phyloP scores from a whole-genome alignment of 37 sponge, comb jelly and placozoan species.

The Haliclona indistincta region DNA sequence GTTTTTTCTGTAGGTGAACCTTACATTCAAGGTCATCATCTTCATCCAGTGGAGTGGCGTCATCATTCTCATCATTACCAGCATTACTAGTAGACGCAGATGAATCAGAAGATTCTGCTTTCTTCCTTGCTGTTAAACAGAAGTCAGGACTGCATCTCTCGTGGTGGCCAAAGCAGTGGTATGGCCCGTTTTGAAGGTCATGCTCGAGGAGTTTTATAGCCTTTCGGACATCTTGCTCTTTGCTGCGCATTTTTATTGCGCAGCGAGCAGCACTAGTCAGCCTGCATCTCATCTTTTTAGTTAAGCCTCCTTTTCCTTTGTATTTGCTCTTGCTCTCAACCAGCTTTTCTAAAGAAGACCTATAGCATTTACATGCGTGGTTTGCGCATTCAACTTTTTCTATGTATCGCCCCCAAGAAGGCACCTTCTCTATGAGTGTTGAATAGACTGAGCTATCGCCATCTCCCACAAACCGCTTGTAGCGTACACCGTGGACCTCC shows the following conservation, averaged over 20 bases:
- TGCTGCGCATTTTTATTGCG: slow-evolving; percentile 42
- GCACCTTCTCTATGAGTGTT: slow-evolving; percentile 28
- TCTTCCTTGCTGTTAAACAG: slow-evolving; percentile 13
- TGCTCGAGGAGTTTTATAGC: slow-evolving; percentile 8
- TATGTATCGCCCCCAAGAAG: slow-evolving; percentile 30
- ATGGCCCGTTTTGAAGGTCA: slow-evolving; percentile 45
- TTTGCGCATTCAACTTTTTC: slow-evolving; percentile 61
- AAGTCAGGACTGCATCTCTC: slow-evolving; percentile 38
- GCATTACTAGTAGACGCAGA: no score
- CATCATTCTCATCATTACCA: no score
- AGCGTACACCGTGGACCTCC: slow-evolving; percentile 36
- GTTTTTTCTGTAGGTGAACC: no score
- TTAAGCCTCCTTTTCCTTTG: slow-evolving; percentile 36
- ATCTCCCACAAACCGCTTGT: slow-evolving; percentile 29
- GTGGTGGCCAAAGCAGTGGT: slow-evolving; percentile 42
- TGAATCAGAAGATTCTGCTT: background rate
- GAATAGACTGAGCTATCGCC: slow-evolving; percentile 42
- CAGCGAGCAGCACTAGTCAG: slow-evolving; percentile 32
- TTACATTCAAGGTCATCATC: no score
- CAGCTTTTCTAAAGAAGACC: slow-evolving; percentile 36
- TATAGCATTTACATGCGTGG: slow-evolving; percentile 49
- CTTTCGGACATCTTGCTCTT: slow-evolving; percentile 5
- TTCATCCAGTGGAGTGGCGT: no score
- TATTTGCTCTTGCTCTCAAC: slow-evolving; percentile 36
- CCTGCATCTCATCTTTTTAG: slow-evolving; percentile 16